Evolutionary conservation across 2,888 invertebrate genomes (phyloP).

Genomic region (Synanthedon vespiformis): DNA sequence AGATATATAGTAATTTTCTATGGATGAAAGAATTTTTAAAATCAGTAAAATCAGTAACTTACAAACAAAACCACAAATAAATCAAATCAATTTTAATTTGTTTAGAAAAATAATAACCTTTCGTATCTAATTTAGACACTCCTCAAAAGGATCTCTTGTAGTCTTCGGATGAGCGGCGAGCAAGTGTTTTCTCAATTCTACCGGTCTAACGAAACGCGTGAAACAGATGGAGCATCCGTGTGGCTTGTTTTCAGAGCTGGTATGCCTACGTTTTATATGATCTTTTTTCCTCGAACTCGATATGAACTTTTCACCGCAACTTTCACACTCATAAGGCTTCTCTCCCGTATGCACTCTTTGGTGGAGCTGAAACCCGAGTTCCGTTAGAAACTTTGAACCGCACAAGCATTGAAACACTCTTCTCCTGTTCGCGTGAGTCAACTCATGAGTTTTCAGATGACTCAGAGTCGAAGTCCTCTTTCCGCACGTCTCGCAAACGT

Average conservation of each 20-base stretch:
- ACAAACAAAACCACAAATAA: too few relatives aligned
- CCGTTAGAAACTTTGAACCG: constrained; percentile 39
- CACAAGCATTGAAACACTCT: constrained; percentile 36
- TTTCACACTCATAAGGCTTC: constrained; percentile 38
- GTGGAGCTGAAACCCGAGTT: constrained; percentile 41
- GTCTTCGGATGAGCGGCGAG: constrained; percentile 21
- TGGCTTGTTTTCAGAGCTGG: constrained; percentile 28
- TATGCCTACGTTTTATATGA: constrained; percentile 47
- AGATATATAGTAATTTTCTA: too few relatives aligned
- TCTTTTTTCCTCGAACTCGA: constrained; percentile 49
- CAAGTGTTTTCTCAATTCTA: constrained; percentile 48
- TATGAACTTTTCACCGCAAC: constrained; percentile 46
- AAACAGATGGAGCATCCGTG: constrained; percentile 42
- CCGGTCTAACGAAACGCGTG: constrained; percentile 47
- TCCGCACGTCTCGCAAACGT: constrained; percentile 40
- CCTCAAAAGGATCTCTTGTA: neutral
- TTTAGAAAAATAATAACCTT: too few relatives aligned
- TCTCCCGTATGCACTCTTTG: constrained; percentile 47
- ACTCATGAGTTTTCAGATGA: constrained; percentile 40
- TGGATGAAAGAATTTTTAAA: too few relatives aligned
- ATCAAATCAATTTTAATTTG: too few relatives aligned
- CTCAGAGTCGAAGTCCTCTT: constrained; percentile 43
- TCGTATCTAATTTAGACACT: too few relatives aligned
- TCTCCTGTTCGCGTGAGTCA: constrained; percentile 31
- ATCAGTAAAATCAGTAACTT: too few relatives aligned